Evolutionary conservation across 2,888 invertebrate species (phyloP).

Genomic region (Sarcophaga rosellei): DNA sequence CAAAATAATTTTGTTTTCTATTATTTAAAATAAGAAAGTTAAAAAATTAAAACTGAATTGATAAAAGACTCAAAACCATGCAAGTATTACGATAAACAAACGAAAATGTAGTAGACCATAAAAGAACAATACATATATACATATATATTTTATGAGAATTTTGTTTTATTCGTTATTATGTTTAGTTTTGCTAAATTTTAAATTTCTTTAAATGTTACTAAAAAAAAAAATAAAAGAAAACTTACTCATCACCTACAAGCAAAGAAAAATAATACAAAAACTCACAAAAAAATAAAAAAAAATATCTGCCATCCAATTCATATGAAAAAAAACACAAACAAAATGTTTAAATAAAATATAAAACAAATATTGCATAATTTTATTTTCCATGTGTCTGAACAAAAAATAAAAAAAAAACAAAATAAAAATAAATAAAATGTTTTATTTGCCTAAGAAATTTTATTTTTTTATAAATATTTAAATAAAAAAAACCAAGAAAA

Average conservation of each 20-base stretch:
- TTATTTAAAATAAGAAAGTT: not conserved
- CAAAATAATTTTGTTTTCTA: not conserved
- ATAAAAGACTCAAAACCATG: slow-evolving; percentile 81
- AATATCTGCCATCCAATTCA: slow-evolving; percentile 65
- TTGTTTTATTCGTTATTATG: not conserved
- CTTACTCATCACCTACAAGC: slow-evolving; percentile 49
- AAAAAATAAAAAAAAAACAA: not conserved
- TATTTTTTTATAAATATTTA: slow-evolving; percentile 57
- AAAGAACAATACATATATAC: slow-evolving; percentile 25
- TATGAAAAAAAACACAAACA: slow-evolving; percentile 34
- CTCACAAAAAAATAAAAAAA: slow-evolving; percentile 30
- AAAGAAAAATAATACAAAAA: slow-evolving; percentile 59
- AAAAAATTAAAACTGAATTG: slow-evolving; percentile 69
- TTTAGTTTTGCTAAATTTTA: not conserved
- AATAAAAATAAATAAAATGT: slow-evolving; percentile 34
- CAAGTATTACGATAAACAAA: slow-evolving; percentile 77
- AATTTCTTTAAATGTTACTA: slow-evolving; percentile 57
- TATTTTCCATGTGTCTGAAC: slow-evolving; percentile 37
- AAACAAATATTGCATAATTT: slow-evolving; percentile 48
- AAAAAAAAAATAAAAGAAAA: slow-evolving; percentile 53
- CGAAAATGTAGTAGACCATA: slow-evolving; percentile 39
- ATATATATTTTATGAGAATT: not conserved
- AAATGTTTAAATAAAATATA: slow-evolving; percentile 31
- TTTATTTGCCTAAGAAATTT: slow-evolving; percentile 57
- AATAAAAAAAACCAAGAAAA: slow-evolving; percentile 38